Evolutionary conservation across 2,888 invertebrate species (phyloP), one percentile per base, ranked within the genome.

Genomic region (Altica lythri): DNA sequence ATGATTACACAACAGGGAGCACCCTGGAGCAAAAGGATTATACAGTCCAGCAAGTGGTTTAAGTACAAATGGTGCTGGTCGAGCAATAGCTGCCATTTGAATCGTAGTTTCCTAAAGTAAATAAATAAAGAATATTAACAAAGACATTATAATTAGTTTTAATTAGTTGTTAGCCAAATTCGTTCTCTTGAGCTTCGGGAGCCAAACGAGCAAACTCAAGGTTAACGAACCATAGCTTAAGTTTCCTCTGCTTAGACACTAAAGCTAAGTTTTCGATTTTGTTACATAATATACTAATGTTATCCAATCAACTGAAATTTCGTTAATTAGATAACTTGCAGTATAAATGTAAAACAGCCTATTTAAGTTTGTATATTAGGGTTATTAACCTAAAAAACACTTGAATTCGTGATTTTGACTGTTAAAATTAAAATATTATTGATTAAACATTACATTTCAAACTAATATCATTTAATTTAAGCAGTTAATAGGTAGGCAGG

Each of bases 1-100:
- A 75, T 92, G 92, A 73, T 92, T 92, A 77, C 92, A 92, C 5
- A 92, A 79, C 4, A 92, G 85, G 0, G 92, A 92, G 71, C 92
- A 92, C 4, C 86, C 85, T 57, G 85, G 83, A 0, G 89, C 83
- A 74, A 88, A 92, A 0, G 92, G 92, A 75, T 92, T 92, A 76
- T 86, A 90, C 1, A 92, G 79, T 0, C 88, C 89, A 2, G 90
- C 89, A 69, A 88, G 89, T 0, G 91, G 91, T 42, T 90, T 85
- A 32, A 90, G 77, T 53, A 86, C 82, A 55, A 86, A 86, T 2
- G 90, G 88, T 1, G 90, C 89, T 1, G 88, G 86, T 18, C 79
- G 79, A 9, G 85, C 83, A 6, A 85, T 81, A 67, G 85, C 84
- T 68, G 77, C 75, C 55, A 85, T 69, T 49, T 83, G 78, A 29